A percentile compares a stretch with the other conserved stretches of the same genome.
phyloP scores from a whole-genome alignment of 2,888 invertebrate species.

The Acrobasis consociella region DNA sequence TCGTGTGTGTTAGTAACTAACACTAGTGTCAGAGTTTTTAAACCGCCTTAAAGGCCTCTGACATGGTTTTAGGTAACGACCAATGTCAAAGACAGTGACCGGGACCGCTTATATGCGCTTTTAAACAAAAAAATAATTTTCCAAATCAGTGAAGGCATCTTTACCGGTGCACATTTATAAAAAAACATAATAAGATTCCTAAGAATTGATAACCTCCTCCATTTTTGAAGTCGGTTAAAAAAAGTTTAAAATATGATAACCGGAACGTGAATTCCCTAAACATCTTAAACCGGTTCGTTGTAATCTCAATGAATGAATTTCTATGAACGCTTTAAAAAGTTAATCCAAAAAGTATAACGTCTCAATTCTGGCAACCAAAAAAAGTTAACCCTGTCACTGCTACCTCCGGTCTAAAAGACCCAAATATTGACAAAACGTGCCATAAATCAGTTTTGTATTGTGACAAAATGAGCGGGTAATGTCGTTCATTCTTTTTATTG shows the following conservation, averaged over 20 bases:
- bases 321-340: slow-evolving; percentile 15
- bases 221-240: too few species aligned
- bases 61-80: too few species aligned
- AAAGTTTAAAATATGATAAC: background rate
- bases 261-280: background rate
- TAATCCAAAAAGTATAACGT: slow-evolving; percentile 12
- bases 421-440: slow-evolving; percentile 33
- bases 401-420: slow-evolving; percentile 37
- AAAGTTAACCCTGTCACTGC: slow-evolving; percentile 41
- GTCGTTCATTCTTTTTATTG: background rate
- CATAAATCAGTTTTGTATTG: slow-evolving; percentile 43
- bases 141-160: too few species aligned
- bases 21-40: too few species aligned
- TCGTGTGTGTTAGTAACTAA: too few species aligned
- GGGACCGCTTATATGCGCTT: too few species aligned
- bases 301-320: slow-evolving; percentile 5
- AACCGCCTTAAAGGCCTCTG: too few species aligned
- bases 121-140: too few species aligned
- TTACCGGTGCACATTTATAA: too few species aligned
- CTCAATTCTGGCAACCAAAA: slow-evolving; percentile 9
- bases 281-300: background rate
- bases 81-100: too few species aligned
- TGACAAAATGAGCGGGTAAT: slow-evolving; percentile 33
- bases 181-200: too few species aligned
- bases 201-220: too few species aligned